Evolutionary conservation across 2,888 invertebrate species (phyloP).

Genomic region (Sericinus montela): DNA sequence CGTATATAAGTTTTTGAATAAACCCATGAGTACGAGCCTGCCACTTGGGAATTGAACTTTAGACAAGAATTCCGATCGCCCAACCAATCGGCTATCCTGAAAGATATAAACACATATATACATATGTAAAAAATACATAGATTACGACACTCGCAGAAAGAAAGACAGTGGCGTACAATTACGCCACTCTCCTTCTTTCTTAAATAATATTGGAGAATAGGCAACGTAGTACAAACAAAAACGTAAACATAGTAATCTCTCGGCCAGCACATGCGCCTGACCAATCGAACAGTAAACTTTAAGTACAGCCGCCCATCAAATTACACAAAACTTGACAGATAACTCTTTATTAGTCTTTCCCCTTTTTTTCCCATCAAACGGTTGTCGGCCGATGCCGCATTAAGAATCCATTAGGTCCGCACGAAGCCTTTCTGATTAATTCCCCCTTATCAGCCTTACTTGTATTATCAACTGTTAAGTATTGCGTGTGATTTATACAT

Average conservation of each 20-base stretch:
- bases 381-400: slow-evolving; percentile 38
- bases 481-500: slow-evolving; percentile 40
- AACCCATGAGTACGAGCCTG: no score
- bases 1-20: no score
- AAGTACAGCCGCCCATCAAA: background rate
- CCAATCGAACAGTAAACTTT: slow-evolving; percentile 1
- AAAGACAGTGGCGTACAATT: no score
- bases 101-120: no score
- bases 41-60: no score
- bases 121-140: no score
- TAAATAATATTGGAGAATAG: no score
- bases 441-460: slow-evolving; percentile 31
- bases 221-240: background rate
- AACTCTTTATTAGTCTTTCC: slow-evolving; percentile 9
- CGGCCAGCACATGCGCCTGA: background rate
- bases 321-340: slow-evolving; percentile 14
- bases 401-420: slow-evolving; percentile 53
- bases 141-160: no score
- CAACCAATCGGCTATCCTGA: no score
- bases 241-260: slow-evolving; percentile 9
- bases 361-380: slow-evolving; percentile 26
- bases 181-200: no score
- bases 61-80: no score
- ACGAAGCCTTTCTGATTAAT: slow-evolving; percentile 28
- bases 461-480: slow-evolving; percentile 34